Evolutionary conservation across 2,888 invertebrate genomes (phyloP).

Genomic region (Drosophila rellima): DNA sequence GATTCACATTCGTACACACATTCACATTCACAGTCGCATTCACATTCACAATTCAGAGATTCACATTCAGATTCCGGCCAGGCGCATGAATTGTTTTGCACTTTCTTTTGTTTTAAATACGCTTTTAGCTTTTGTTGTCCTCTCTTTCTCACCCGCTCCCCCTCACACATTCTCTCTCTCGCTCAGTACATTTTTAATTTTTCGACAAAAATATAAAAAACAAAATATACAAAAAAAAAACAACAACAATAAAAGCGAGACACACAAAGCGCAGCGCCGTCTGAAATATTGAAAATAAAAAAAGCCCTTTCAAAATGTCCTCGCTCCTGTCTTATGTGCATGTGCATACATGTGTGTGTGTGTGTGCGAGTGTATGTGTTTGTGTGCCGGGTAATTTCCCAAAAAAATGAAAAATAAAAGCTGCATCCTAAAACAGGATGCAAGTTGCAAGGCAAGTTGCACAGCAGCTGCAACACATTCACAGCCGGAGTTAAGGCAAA

Average conservation of each 20-base stretch:
- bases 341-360: neutral
- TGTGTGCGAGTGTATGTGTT: constrained; percentile 14
- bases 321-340: constrained; percentile 6
- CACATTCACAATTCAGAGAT: constrained; percentile 32
- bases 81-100: constrained; percentile 77
- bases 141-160: constrained; percentile 22
- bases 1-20: constrained; percentile 40
- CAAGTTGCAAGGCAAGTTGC: constrained; percentile 12
- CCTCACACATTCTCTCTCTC: neutral
- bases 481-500: neutral
- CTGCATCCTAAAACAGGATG: constrained; percentile 40
- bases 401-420: constrained; percentile 24
- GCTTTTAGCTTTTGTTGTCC: constrained; percentile 63
- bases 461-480: constrained; percentile 25
- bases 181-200: constrained; percentile 38
- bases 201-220: constrained; percentile 48
- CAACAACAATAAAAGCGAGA: constrained; percentile 29
- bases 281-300: constrained; percentile 36
- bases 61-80: constrained; percentile 51
- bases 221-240: constrained; percentile 6
- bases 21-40: constrained; percentile 24
- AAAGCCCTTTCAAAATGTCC: constrained; percentile 21
- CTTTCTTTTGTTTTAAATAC: constrained; percentile 81
- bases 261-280: constrained; percentile 53
- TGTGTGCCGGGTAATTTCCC: constrained; percentile 29